phyloP scores from a whole-genome alignment of 1,140 invertebrate genomes.

The Drosophila dunni region DNA sequence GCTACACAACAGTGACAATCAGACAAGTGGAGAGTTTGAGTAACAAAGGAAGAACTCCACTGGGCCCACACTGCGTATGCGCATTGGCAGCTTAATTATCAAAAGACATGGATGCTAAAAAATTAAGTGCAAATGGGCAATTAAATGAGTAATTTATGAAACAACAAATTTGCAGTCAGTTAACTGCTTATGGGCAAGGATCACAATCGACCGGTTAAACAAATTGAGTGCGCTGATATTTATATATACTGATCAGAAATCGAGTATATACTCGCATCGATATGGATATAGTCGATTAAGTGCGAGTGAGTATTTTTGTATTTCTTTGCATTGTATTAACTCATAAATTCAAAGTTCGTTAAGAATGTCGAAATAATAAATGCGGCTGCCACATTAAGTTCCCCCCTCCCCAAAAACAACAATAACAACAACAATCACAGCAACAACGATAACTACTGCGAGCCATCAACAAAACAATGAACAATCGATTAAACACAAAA shows the following conservation, averaged over 20 bases:
- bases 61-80: conserved; percentile 71
- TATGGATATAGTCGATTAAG: conserved; percentile 21
- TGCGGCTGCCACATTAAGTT: conserved; percentile 76
- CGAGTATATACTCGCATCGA: neutral
- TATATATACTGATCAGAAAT: conserved; percentile 32
- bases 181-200: conserved; percentile 46
- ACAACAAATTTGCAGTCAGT: conserved; percentile 55
- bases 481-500: conserved; percentile 68
- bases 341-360: conserved; percentile 83
- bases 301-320: conserved; percentile 41
- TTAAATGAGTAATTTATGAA: conserved; percentile 78
- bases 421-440: conserved; percentile 17
- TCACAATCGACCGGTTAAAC: conserved; percentile 57
- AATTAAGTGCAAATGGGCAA: conserved; percentile 82
- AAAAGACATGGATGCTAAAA: conserved; percentile 51
- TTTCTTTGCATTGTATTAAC: conserved; percentile 69
- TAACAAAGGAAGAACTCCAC: neutral
- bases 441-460: conserved; percentile 35
- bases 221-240: conserved; percentile 51
- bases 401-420: conserved; percentile 19
- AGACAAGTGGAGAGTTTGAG: neutral
- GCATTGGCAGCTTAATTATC: conserved; percentile 73
- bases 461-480: conserved; percentile 65
- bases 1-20: neutral
- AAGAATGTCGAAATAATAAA: conserved; percentile 83